Conservation (phyloP, 2,888 invertebrate species). For the Troilus luridus region DNA sequence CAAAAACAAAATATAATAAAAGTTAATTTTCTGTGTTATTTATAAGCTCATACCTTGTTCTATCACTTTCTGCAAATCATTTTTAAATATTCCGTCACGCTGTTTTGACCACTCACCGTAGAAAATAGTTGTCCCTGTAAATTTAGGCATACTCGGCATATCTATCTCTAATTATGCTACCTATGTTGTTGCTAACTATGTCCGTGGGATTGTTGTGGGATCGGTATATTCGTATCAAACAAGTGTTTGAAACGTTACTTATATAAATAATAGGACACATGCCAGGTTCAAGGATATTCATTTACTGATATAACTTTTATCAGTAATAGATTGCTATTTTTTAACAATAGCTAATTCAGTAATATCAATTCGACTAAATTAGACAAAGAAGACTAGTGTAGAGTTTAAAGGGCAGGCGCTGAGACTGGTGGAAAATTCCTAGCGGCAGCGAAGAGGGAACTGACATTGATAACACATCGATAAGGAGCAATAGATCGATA, state of each 20-base stretch:
- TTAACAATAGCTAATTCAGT: not conserved
- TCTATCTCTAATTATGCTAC: too few relatives aligned
- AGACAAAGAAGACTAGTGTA: not conserved
- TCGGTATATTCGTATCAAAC: not conserved
- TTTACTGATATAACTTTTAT: not conserved
- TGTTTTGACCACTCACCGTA: too few relatives aligned
- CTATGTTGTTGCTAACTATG: too few relatives aligned
- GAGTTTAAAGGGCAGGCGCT: not conserved
- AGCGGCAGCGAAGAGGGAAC: not conserved
- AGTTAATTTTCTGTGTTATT: too few relatives aligned
- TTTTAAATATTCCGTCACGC: too few relatives aligned
- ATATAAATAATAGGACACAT: not conserved
- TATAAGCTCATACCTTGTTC: too few relatives aligned
- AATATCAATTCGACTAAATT: not conserved
- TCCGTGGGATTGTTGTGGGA: too few relatives aligned
- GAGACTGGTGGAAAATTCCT: conserved; percentile 32
- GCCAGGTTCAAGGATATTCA: not conserved
- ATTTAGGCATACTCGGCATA: too few relatives aligned
- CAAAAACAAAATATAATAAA: too few relatives aligned
- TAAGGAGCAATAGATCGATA: not conserved
- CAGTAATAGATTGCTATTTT: not conserved
- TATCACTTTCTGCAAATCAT: too few relatives aligned
- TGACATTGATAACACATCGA: conserved; percentile 23
- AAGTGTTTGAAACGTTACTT: not conserved
- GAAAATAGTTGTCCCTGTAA: too few relatives aligned